Evolutionary conservation across 2,797 vertebrate species (phyloP).

Genomic region (Muraenolepis orangiensis): DNA sequence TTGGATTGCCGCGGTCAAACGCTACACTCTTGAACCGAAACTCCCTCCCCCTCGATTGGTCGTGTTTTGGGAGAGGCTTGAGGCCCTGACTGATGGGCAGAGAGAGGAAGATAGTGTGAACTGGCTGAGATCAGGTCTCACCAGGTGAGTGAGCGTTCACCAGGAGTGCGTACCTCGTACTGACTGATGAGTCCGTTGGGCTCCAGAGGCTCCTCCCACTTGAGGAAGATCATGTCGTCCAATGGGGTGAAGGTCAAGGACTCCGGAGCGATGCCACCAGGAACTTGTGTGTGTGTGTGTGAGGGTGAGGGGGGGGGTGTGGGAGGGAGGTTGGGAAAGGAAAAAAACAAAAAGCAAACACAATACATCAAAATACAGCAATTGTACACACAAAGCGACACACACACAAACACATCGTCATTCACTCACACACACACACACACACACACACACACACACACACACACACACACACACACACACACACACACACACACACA

Average conservation of each 20-base stretch:
- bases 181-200: constrained; percentile 93
- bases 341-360: background rate
- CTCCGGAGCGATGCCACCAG: constrained; percentile 89
- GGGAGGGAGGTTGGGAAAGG: background rate
- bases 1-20: too few relatives aligned
- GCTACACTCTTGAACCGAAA: too few relatives aligned
- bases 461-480: too few relatives aligned
- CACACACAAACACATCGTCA: background rate
- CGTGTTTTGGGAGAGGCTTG: too few relatives aligned
- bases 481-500: too few relatives aligned
- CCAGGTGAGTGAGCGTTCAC: constrained; percentile 71
- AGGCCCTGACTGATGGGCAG: too few relatives aligned
- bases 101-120: too few relatives aligned
- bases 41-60: too few relatives aligned
- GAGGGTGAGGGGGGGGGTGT: constrained; percentile 2
- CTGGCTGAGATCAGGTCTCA: background rate
- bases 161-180: constrained; percentile 80
- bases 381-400: constrained; percentile 10
- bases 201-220: constrained; percentile 95
- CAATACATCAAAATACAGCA: background rate
- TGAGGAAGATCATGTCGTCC: constrained; percentile 96
- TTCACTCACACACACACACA: background rate
- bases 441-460: too few relatives aligned
- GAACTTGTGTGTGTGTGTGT: too few relatives aligned
- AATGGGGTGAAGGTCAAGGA: constrained; percentile 89